Evolutionary conservation across 2,888 invertebrate genomes (phyloP), one percentile per base, ranked within the genome.

Genomic region (Eupelmus urozonus): DNA sequence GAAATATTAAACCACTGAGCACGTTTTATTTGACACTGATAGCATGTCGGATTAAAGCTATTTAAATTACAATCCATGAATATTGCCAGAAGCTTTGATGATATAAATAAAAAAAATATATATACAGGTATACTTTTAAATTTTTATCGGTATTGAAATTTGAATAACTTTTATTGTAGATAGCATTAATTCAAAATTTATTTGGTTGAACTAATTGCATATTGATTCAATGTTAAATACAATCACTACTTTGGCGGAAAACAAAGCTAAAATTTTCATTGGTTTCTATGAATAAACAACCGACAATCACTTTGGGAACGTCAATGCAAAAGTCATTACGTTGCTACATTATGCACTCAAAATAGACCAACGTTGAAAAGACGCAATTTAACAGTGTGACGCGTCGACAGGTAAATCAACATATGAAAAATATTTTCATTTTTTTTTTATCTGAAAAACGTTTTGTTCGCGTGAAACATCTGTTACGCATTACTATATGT

Each of bases 21-120:
- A 20, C 13, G 20, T 42, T 62, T 65, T 20, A 7, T 65, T 51
- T 13, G n/a, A 45, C 23, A 51, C 29, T 66, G 40, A 55, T 34
- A 20, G 34, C 55, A 40, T 23, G 25, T 40, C 29, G 23, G 45
- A 5, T 16, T 49, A 45, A 59, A 70, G 49, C 23, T 70, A 60
- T 49, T 60, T 60, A 34, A 60, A 60, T 70, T 34, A 45, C 27
- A 29, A 49, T 59, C 11, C 29, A 20, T 40, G 49, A 16, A 18
- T 49, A 51, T 49, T 49, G 18, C 23, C 40, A 34, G 16, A 40
- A 40, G 53, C 1, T 59, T 29, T 20, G 42, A 40, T 57, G 5
- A 9, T 45, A 70, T 20, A 20, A 66, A 66, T 66, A 51, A n/a
- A 2, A 18, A 49, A 49, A 53, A 20, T 5, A 53, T 20, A 53